These are phyloP conservation scores for Paralichthys olivaceus DNA, from an alignment of 2,113 vertebrate genomes.

Conservation along the genomic window DNA sequence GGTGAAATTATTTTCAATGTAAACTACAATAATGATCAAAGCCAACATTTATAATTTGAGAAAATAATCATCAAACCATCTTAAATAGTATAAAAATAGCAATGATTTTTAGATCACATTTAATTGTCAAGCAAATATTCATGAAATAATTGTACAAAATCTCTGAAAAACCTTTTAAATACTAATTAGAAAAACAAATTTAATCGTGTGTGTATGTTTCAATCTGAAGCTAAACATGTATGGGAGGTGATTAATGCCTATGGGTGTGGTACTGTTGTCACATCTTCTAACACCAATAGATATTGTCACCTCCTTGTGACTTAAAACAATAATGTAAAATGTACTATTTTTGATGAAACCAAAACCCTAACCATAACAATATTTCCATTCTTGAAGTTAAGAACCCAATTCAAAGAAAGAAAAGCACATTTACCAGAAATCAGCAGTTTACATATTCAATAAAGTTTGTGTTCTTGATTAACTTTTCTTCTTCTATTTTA, in stretches of 20 bases:
- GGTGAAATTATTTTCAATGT: too few relatives aligned
- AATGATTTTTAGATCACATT: too few relatives aligned
- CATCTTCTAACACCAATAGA: neutral
- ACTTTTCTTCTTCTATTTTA: neutral
- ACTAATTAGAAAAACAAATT: too few relatives aligned
- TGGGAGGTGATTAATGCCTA: neutral
- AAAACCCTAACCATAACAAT: too few relatives aligned
- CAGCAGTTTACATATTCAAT: neutral
- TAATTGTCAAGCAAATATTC: too few relatives aligned
- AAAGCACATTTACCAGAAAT: neutral
- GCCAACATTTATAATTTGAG: neutral
- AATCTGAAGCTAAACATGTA: too few relatives aligned
- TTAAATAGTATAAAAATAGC: neutral
- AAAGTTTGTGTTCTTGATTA: neutral
- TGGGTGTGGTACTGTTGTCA: slow-evolving; percentile 13
- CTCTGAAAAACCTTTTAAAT: too few relatives aligned
- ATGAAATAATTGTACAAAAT: too few relatives aligned
- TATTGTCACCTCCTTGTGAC: neutral
- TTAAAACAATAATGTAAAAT: too few relatives aligned
- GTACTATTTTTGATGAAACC: too few relatives aligned
- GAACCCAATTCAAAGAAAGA: neutral
- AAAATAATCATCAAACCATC: neutral
- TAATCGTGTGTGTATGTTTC: too few relatives aligned
- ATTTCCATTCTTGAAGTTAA: neutral
- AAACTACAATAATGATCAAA: neutral